A percentile compares a stretch with the other conserved stretches of the same genome.
phyloP scores from a whole-genome alignment of 1,140 invertebrate genomes.

The Melipona quadrifasciata region DNA sequence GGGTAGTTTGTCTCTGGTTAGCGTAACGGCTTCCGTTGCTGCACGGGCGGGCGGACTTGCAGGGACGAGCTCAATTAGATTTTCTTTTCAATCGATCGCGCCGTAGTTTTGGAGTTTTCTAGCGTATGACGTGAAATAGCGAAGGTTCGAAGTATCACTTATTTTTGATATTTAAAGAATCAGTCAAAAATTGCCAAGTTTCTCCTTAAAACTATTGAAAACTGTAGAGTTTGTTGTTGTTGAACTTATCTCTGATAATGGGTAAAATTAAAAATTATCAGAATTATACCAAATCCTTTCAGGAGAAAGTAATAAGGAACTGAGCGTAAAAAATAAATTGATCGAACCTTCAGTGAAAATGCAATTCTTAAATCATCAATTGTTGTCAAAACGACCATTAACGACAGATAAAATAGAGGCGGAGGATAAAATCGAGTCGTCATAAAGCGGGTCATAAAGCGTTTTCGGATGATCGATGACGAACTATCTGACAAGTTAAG shows the following conservation, averaged over 20 bases:
- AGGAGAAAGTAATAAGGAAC: too few species aligned
- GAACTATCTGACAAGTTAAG: conserved; percentile 33
- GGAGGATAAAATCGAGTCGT: too few species aligned
- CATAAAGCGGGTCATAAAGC: conserved; percentile 34
- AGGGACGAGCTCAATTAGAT: neutral
- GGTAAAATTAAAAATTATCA: neutral
- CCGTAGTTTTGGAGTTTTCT: too few species aligned
- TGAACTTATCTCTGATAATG: too few species aligned
- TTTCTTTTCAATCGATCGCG: neutral
- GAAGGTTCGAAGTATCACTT: neutral
- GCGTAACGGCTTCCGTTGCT: neutral
- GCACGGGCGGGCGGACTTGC: neutral
- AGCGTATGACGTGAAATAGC: neutral
- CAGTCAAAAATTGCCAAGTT: neutral
- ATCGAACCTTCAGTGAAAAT: too few species aligned
- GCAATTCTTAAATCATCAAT: neutral
- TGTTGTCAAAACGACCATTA: neutral
- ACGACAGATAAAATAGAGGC: neutral
- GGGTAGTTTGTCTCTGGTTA: conserved; percentile 9
- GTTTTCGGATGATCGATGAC: conserved; percentile 17
- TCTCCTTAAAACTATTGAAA: neutral
- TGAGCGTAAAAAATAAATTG: too few species aligned
- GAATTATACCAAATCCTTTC: too few species aligned
- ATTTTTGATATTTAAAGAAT: neutral
- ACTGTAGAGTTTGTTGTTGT: neutral